Base-by-base conservation (phyloP, 2,888 invertebrate species). In the Diachrysia chrysitis region DNA sequence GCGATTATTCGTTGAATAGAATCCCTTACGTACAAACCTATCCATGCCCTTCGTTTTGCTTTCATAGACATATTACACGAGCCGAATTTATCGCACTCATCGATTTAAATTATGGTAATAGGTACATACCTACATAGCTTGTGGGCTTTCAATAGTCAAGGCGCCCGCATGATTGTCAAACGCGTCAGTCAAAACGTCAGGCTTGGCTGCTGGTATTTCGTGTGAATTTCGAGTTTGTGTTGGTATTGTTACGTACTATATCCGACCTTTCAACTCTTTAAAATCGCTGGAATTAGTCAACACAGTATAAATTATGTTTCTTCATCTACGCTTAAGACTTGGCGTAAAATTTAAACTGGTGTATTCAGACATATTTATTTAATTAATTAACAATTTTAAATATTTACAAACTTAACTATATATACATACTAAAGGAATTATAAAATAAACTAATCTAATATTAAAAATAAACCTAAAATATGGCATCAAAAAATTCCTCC, bases 101-200 rank as follows among this genome's bases (percentile, higher is more conserved):
- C 48, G 48, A 51, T 56, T 72, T 68, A 69, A 73, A 66, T 76
- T 76, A 76, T 70, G 78, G 55, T 78, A 78, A 78, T 76, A 19
- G 25, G 48, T 51, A 51, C 19, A 19, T n/a, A n/a, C n/a, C n/a
- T n/a, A n/a, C 25, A 25, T 25, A 25, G 25, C n/a, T 64, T 66
- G 73, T 57, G 57, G 69, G 61, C 71, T 69, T 69, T 69, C 77
- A 74, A 79, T 79, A 63, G 57, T 58, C 59, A 23, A 61, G 65
- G 55, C 7, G 59, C 61, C 70, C 65, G 63, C 46, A 61, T 74
- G 67, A 66, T 69, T 68, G 71, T 74, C 66, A 62, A 63, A 63
- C 6, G 69, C 55, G 58, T 65, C 56, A 54, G 68, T 67, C 59
- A 73, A 46, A 57, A 64, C 23, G 62, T 57, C 74, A 73, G 58